phyloP scores from a whole-genome alignment of 2,797 vertebrate species.

The Malacoctenus gilli region DNA sequence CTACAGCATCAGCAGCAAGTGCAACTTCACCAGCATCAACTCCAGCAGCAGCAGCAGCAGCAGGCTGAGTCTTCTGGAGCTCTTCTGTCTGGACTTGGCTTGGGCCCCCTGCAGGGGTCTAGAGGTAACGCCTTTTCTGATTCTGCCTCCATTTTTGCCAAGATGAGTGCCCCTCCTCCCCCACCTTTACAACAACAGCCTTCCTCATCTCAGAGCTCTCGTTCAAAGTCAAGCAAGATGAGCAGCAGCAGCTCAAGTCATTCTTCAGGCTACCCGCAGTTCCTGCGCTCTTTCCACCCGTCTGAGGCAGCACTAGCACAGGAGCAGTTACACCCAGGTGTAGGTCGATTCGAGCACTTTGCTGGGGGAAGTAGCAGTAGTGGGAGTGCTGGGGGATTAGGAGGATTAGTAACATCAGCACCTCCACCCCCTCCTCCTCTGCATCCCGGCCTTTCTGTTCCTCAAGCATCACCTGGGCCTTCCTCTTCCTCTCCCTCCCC shows the following conservation, averaged over 20 bases:
- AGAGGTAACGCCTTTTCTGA: constrained; percentile 88
- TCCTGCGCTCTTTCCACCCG: constrained; percentile 87
- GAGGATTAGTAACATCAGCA: constrained; percentile 84
- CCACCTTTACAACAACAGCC: constrained; percentile 86
- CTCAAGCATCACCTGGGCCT: constrained; percentile 83
- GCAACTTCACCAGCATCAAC: constrained; percentile 87
- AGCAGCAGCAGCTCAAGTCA: constrained; percentile 84
- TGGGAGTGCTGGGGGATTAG: constrained; percentile 82
- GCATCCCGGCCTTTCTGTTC: constrained; percentile 84
- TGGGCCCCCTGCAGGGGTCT: constrained; percentile 85
- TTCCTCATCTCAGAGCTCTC: constrained; percentile 85
- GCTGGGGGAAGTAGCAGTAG: constrained; percentile 82
- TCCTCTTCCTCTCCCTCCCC: constrained; percentile 84
- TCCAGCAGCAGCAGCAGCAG: constrained; percentile 86
- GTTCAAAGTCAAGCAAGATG: constrained; percentile 87
- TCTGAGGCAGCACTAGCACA: constrained; percentile 85
- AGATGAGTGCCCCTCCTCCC: constrained; percentile 88
- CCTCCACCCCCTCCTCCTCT: constrained; percentile 86
- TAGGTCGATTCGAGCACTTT: constrained; percentile 87
- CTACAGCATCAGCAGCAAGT: constrained; percentile 88
- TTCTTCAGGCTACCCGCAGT: constrained; percentile 85
- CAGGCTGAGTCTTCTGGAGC: constrained; percentile 85
- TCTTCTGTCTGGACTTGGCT: constrained; percentile 86
- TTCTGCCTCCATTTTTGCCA: constrained; percentile 87
- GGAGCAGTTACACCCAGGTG: constrained; percentile 84